Conservation (phyloP, 1,140 invertebrate species). For the Microvelia longipes region DNA sequence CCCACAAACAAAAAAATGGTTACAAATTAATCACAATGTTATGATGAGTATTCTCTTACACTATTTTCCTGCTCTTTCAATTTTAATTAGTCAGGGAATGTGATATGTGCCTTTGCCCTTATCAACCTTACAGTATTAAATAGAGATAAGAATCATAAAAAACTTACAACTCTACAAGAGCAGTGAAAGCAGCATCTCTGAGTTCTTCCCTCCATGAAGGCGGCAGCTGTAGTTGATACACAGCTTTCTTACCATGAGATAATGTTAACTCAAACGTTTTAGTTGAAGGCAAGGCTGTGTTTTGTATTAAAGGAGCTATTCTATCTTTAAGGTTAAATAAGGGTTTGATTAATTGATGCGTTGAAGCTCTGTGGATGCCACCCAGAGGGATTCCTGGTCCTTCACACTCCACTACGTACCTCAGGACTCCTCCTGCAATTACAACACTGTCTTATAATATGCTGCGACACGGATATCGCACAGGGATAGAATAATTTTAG, state of each 20-base stretch:
- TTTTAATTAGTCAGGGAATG: no score
- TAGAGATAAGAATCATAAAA: not conserved
- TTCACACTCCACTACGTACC: conserved; percentile 62
- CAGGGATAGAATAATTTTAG: no score
- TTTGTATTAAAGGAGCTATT: conserved; percentile 40
- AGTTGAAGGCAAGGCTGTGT: conserved; percentile 55
- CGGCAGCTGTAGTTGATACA: conserved; percentile 61
- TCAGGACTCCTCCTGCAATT: conserved; percentile 24
- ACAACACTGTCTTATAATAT: no score
- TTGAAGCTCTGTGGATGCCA: conserved; percentile 50
- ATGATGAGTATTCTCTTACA: no score
- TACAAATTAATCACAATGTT: no score
- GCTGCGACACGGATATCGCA: no score
- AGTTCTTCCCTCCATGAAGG: conserved; percentile 70
- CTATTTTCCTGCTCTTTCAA: no score
- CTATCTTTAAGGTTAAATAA: conserved; percentile 58
- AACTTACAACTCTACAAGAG: conserved; percentile 62
- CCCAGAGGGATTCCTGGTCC: conserved; percentile 62
- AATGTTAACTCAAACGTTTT: conserved; percentile 60
- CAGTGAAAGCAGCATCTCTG: conserved; percentile 65
- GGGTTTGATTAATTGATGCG: conserved; percentile 49
- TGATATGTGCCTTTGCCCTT: no score
- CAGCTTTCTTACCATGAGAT: conserved; percentile 56
- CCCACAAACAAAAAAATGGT: no score
- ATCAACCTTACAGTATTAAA: no score